phyloP scores from a whole-genome alignment of 2,113 vertebrate genomes.

The Cyprinodon tularosa region DNA sequence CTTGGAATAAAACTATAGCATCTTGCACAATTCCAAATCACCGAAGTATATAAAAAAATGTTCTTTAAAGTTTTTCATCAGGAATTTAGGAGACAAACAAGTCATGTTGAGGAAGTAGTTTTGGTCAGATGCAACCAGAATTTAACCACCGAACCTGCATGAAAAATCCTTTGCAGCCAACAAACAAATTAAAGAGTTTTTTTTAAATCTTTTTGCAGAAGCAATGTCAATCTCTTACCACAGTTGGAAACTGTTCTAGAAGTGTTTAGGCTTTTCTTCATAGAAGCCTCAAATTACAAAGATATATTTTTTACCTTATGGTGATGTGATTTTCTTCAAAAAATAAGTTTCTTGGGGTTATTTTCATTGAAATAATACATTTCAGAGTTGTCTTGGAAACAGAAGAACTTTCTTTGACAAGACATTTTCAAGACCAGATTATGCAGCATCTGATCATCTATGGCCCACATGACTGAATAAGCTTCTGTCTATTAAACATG shows the following conservation, averaged over 20 bases:
- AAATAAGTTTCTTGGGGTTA: constrained; percentile 14
- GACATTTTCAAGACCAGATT: constrained; percentile 27
- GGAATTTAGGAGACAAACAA: too few relatives aligned
- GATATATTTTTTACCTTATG: neutral
- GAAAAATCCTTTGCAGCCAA: too few relatives aligned
- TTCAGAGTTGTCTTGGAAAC: constrained; percentile 20
- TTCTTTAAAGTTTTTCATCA: too few relatives aligned
- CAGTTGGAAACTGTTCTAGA: neutral
- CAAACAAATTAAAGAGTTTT: too few relatives aligned
- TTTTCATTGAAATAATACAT: constrained; percentile 12
- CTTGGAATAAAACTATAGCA: too few relatives aligned
- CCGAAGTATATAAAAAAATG: too few relatives aligned
- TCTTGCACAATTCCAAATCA: too few relatives aligned
- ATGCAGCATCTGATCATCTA: constrained; percentile 20
- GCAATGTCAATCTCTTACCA: neutral
- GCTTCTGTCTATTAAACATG: neutral
- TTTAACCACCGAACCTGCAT: too few relatives aligned
- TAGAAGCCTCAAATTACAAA: neutral
- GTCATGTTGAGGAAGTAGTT: too few relatives aligned
- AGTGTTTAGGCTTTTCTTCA: neutral
- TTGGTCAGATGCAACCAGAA: too few relatives aligned
- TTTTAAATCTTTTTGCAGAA: neutral
- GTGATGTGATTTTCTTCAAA: neutral
- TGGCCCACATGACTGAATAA: constrained; percentile 1
- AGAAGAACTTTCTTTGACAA: constrained; percentile 30